Evolutionary conservation across 2,888 invertebrate genomes (phyloP).

Genomic region (Melangyna quadrimaculata): DNA sequence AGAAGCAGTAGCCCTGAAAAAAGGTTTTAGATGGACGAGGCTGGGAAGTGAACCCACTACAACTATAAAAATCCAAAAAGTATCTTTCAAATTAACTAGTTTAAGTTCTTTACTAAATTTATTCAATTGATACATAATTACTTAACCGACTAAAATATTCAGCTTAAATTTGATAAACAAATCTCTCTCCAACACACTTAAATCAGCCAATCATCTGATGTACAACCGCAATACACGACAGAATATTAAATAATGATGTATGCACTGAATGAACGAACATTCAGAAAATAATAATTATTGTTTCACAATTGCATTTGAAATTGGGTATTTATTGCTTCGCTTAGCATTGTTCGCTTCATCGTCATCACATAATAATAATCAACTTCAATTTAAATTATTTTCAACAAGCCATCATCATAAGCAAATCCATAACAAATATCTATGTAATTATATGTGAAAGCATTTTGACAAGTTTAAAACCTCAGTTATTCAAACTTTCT

Average conservation of each 20-base stretch:
- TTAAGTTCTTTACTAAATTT: too few species aligned
- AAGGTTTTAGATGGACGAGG: too few species aligned
- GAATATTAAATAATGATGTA: conserved; percentile 15
- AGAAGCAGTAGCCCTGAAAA: too few species aligned
- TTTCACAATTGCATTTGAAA: conserved; percentile 42
- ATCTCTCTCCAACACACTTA: not conserved
- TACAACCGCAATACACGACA: not conserved
- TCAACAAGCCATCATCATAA: not conserved
- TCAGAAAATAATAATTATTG: conserved; percentile 11
- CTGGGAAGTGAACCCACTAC: too few species aligned
- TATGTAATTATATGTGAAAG: not conserved
- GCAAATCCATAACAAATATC: conserved; percentile 9
- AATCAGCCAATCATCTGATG: not conserved
- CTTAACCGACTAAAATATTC: too few species aligned
- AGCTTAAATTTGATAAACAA: not conserved
- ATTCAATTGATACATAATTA: too few species aligned
- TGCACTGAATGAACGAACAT: not conserved
- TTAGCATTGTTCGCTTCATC: conserved; percentile 25
- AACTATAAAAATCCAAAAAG: too few species aligned
- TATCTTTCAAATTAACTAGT: too few species aligned
- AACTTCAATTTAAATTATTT: conserved; percentile 29
- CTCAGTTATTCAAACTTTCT: not conserved
- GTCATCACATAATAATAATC: conserved; percentile 9
- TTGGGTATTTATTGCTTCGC: conserved; percentile 55
- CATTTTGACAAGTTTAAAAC: conserved; percentile 44